These are phyloP conservation scores for Sebastes trivittatus DNA, from an alignment of 2,797 vertebrate genomes.

Conservation along the genomic window DNA sequence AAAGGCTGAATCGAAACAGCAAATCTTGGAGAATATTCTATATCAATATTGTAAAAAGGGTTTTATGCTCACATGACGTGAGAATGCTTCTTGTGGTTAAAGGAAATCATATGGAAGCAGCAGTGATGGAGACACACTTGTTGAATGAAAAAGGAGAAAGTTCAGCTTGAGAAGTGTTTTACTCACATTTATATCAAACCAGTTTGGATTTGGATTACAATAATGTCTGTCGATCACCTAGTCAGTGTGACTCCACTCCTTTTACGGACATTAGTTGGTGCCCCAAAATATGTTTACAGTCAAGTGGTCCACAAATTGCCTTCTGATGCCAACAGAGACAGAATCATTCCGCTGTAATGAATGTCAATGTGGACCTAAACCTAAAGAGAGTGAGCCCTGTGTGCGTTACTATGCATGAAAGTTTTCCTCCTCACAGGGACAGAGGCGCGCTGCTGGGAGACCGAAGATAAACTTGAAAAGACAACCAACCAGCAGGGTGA, in stretches of 20 bases:
- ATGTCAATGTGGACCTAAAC: background rate
- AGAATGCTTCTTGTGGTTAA: background rate
- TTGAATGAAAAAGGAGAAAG: background rate
- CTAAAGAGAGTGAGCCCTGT: background rate
- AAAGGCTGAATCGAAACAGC: background rate
- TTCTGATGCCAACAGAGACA: background rate
- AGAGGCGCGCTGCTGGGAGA: background rate
- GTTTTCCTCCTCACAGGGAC: background rate
- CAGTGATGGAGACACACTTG: background rate
- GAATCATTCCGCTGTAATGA: background rate
- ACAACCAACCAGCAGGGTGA: background rate
- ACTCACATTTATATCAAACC: background rate
- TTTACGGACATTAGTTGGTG: no score
- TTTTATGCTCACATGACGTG: background rate
- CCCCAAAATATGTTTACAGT: no score
- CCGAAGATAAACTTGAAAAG: background rate
- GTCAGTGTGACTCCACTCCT: no score
- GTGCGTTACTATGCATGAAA: background rate
- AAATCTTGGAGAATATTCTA: background rate
- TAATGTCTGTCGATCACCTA: background rate
- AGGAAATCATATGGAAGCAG: background rate
- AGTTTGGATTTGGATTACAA: background rate
- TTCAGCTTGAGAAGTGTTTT: no score
- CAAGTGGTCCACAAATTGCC: background rate
- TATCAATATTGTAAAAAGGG: background rate